Percentiles rank a stretch among this genome's conserved stretches.
phyloP scores from a whole-genome alignment of 2,888 invertebrate genomes.

The Sceliomorpha sp. region DNA sequence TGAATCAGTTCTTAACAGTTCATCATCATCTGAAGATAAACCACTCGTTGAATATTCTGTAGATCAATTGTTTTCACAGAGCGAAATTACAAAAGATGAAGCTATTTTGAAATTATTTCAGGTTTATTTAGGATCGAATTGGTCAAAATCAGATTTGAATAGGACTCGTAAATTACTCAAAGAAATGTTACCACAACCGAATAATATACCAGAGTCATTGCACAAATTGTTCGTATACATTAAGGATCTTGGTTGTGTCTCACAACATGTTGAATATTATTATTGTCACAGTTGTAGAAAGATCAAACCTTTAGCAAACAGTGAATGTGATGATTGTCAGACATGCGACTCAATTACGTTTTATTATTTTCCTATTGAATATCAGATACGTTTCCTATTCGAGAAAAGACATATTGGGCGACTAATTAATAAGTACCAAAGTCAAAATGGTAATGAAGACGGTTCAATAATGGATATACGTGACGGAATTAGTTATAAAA shows the following conservation, averaged over 20 bases:
- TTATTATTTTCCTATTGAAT: constrained; percentile 42
- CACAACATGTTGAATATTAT: constrained; percentile 11
- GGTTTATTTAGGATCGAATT: constrained; percentile 1
- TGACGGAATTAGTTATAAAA: constrained; percentile 25
- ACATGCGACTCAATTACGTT: constrained; percentile 26
- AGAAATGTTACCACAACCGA: constrained; percentile 18
- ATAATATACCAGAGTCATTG: constrained; percentile 17
- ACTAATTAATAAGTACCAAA: constrained; percentile 12
- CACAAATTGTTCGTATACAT: constrained; percentile 21
- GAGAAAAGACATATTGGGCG: constrained; percentile 6
- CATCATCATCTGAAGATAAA: background rate
- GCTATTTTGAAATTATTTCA: constrained; percentile 13
- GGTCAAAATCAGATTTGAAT: constrained; percentile 9
- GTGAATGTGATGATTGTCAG: constrained; percentile 26
- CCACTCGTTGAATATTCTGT: background rate
- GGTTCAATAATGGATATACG: background rate
- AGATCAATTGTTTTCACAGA: background rate
- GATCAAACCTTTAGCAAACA: constrained; percentile 9
- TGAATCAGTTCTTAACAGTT: too few relatives aligned
- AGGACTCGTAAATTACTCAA: background rate
- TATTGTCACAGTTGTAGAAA: constrained; percentile 20
- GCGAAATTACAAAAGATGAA: constrained; percentile 14
- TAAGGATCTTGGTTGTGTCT: constrained; percentile 1
- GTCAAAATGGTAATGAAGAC: constrained; percentile 1
- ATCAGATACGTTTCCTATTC: constrained; percentile 34